These are phyloP conservation scores for Perizoma affinitatum DNA, from an alignment of 2,888 invertebrate genomes.

Conservation along the genomic window DNA sequence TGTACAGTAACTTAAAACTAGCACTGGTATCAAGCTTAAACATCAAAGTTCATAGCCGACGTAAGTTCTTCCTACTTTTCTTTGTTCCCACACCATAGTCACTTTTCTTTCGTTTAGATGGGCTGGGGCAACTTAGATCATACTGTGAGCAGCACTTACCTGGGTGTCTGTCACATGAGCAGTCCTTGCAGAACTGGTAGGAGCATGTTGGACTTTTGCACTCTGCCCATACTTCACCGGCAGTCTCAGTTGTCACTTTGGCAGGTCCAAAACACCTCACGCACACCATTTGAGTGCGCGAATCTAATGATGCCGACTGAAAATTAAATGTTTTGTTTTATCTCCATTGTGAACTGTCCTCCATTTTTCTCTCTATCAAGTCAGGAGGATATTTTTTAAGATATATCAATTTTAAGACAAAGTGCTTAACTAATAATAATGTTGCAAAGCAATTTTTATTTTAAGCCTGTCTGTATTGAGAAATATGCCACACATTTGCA, in stretches of 20 bases:
- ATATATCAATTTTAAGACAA: too few species aligned
- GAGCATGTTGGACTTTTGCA: constrained; percentile 78
- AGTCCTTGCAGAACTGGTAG: constrained; percentile 81
- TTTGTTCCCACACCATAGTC: constrained; percentile 65
- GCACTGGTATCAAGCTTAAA: constrained; percentile 53
- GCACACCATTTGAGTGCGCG: constrained; percentile 68
- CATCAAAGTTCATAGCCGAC: constrained; percentile 62
- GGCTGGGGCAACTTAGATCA: constrained; percentile 76
- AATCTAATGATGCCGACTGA: constrained; percentile 71
- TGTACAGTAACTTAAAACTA: constrained; percentile 53
- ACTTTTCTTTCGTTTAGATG: constrained; percentile 76
- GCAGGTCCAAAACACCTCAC: constrained; percentile 72
- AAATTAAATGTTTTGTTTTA: too few species aligned
- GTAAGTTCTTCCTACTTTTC: constrained; percentile 74
- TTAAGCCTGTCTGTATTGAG: too few species aligned
- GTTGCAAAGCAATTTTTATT: too few species aligned
- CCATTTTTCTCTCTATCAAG: too few species aligned
- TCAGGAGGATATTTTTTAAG: too few species aligned
- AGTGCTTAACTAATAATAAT: too few species aligned
- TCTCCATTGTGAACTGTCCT: too few species aligned
- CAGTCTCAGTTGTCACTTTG: constrained; percentile 68
- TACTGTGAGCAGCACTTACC: constrained; percentile 70
- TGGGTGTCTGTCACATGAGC: constrained; percentile 70
- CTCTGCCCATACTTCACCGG: constrained; percentile 81
- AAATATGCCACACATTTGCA: too few species aligned